Base-by-base conservation (phyloP, 2,888 invertebrate genomes). In the Brachypalpus laphriformis region DNA sequence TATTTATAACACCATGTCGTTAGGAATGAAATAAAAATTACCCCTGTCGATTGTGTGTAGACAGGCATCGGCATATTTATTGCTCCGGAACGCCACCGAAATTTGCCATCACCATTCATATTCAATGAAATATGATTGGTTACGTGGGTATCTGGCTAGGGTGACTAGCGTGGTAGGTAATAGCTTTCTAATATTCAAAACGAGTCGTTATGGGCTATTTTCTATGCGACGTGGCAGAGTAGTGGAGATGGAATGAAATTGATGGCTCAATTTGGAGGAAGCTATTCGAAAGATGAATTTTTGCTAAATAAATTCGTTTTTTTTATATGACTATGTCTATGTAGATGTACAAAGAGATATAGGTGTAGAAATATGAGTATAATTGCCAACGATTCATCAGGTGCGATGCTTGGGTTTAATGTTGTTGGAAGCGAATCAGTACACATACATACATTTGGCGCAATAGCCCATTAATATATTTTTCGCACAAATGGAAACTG, bases 101-200 rank as follows among this genome's bases (percentile, higher is more conserved):
- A 65, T 80, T 47, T 25, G 22, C 54, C 76, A 76, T 70, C 56
- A 20, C 74, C 51, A 74, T 82, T 70, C 70, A 70, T 70, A 63
- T 82, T 76, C 70, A 82, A 45, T 76, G 82, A 76, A 82, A 70
- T 80, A 82, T 76, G 82, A 70, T 70, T 63, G 76, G 45, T 40
- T 70, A 31, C 22, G 45, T 47, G 61, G 56, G 40, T 56, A 54
- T 18, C 34, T 47, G 40, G 61, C 8, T 45, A 11, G 49, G 47
- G 75, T 16, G 49, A 34, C 59, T 16, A 22, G 63, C 45, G 63
- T 47, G 37, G 40, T 31, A 56, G 68, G 40, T 76, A 82, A 82
- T 82, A 56, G 81, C 68, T 77, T 82, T 82, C 82, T 82, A 82
- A 77, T 82, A 82, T 82, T 77, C 82, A 77, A 71, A 82, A 59